Percentiles rank a stretch among this genome's conserved stretches.
These are phyloP conservation scores for Vulpes lagopus DNA, from an alignment of 2,113 vertebrate genomes.

Conservation along the genomic window DNA sequence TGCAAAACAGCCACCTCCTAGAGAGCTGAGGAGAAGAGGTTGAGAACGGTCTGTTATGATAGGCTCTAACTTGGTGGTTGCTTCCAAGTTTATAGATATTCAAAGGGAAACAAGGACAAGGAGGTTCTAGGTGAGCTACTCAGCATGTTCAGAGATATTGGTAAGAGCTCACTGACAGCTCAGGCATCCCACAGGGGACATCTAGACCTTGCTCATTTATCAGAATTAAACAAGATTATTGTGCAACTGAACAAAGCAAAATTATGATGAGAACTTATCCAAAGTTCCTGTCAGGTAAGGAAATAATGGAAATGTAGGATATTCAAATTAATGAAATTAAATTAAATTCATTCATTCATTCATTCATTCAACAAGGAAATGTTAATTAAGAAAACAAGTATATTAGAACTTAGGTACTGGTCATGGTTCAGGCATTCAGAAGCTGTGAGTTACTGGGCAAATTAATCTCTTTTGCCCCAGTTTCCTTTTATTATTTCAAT, in stretches of 20 bases:
- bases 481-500: constrained; percentile 30
- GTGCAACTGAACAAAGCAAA: constrained; percentile 75
- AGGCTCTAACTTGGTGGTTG: constrained; percentile 77
- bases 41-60: constrained; percentile 79
- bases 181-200: constrained; percentile 81
- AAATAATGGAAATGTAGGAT: constrained; percentile 39
- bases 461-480: background rate
- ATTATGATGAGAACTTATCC: background rate
- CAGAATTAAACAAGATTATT: constrained; percentile 83
- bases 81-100: constrained; percentile 79
- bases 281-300: constrained; percentile 43
- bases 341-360: background rate
- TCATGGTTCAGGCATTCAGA: constrained; percentile 22
- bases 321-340: background rate
- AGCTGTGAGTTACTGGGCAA: background rate
- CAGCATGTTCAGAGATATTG: constrained; percentile 74
- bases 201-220: constrained; percentile 82
- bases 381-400: constrained; percentile 35
- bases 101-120: constrained; percentile 84
- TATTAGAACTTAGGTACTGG: constrained; percentile 42
- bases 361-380: constrained; percentile 17
- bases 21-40: constrained; percentile 82
- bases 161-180: constrained; percentile 80
- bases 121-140: constrained; percentile 75
- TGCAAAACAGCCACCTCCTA: constrained; percentile 85